Base-by-base conservation (phyloP, 1,140 invertebrate genomes). In the Drosophila trapezifrons region DNA sequence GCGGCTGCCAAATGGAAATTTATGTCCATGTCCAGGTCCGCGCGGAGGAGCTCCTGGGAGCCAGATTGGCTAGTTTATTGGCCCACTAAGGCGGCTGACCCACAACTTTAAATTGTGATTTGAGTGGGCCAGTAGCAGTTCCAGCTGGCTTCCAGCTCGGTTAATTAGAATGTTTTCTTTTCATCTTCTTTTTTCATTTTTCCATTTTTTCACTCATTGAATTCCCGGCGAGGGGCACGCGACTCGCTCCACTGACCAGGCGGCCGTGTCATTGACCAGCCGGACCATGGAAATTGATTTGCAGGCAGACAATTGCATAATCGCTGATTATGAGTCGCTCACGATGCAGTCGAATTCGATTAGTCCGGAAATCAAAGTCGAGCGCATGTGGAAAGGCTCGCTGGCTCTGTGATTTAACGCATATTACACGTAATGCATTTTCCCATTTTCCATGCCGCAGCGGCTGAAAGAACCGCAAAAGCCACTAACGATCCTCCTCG, bases 351-450 rank as follows among this genome's bases (percentile, higher is more conserved):
- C 51, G 56, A 55, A 77, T 78, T 78, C 64, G 75, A 78, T 78
- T 78, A 78, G 75, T 77, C 52, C 75, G 64, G 75, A 78, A 78
- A 78, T 77, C 74, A 78, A 78, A 70, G 29, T 67, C 42, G 43
- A 47, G 65, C 47, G 55, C 66, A 73, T 73, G 66, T 52, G 66
- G 54, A 43, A 40, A 32, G 55, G 22, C 29, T n/a, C 2, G n/a
- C 25, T 40, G 25, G 27, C 63, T 70, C 49, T 77, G 81, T 84
- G 81, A 80, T 84, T 84, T 77, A 80, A 85, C 76, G 81, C 81
- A 85, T 80, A 86, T 86, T 86, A 86, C 72, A 83, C 76, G 62
- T 87, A 86, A 87, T 86, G 83, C 83, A 83, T 87, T 87, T 86
- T 83, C 76, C 57, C 83, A 83, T 87, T 87, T 86, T 83, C 76